phyloP scores from a whole-genome alignment of 2,888 invertebrate species.

The Parnassius orleans region DNA sequence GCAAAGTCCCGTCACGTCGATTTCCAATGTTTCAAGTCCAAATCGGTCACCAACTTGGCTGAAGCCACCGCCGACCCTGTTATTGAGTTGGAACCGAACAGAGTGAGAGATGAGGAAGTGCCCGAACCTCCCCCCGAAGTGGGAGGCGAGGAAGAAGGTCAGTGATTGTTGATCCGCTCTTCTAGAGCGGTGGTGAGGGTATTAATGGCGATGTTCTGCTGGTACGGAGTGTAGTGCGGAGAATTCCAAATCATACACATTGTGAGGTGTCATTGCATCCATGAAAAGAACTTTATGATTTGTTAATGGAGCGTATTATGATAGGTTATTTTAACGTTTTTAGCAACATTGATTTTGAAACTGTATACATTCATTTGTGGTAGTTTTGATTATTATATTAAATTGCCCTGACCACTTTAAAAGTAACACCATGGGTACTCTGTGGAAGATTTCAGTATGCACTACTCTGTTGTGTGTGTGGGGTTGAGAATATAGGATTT shows the following conservation, averaged over 20 bases:
- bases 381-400: neutral
- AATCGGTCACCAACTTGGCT: conserved; percentile 97
- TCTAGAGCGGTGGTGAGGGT: conserved; percentile 39
- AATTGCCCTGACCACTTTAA: neutral
- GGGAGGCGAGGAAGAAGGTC: conserved; percentile 43
- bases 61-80: conserved; percentile 96
- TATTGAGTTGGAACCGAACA: conserved; percentile 82
- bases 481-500: neutral
- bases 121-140: conserved; percentile 39
- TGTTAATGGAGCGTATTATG: no score
- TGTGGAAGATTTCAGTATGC: neutral
- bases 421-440: neutral
- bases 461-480: neutral
- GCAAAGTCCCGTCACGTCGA: conserved; percentile 99
- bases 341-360: no score
- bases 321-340: no score
- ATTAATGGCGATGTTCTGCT: conserved; percentile 45
- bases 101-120: conserved; percentile 56
- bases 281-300: neutral
- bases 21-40: conserved; percentile 99
- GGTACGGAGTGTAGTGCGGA: conserved; percentile 32
- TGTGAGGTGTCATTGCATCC: no score
- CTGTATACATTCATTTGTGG: neutral
- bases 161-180: conserved; percentile 45
- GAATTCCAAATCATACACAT: conserved; percentile 7